Percentiles rank a stretch among this genome's conserved stretches.
phyloP scores from a whole-genome alignment of 2,113 vertebrate genomes.

The Hippocampus comes region DNA sequence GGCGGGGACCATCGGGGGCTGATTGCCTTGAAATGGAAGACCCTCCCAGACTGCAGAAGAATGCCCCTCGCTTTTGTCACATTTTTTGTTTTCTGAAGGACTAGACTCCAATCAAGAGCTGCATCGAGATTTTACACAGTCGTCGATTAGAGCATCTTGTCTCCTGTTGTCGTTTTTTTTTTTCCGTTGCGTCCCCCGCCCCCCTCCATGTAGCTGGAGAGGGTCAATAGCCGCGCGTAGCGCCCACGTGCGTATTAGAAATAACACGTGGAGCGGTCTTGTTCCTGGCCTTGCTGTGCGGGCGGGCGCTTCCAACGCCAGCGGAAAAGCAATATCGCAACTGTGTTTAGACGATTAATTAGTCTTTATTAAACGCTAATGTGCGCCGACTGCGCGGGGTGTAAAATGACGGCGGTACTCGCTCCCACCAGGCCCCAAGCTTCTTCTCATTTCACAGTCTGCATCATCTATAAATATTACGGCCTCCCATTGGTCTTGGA shows the following conservation, averaged over 20 bases:
- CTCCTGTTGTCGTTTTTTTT: background rate
- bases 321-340: conserved; percentile 7
- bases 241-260: conserved; percentile 36
- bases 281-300: conserved; percentile 10
- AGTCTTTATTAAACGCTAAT: conserved; percentile 15
- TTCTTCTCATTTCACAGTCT: conserved; percentile 37
- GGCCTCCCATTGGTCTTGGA: background rate
- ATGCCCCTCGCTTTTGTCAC: background rate
- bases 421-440: conserved; percentile 1
- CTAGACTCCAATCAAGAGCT: too few species aligned
- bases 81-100: background rate
- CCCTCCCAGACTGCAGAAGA: conserved; percentile 30
- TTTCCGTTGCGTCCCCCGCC: background rate
- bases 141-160: too few species aligned
- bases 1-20: conserved; percentile 1
- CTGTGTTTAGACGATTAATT: conserved; percentile 9
- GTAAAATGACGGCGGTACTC: background rate
- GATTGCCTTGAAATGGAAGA: conserved; percentile 44
- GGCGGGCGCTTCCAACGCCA: conserved; percentile 2
- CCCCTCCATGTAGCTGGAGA: conserved; percentile 13
- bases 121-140: too few species aligned
- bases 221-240: conserved; percentile 48
- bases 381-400: background rate
- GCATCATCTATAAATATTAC: conserved; percentile 4
- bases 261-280: conserved; percentile 25